Base-by-base conservation (phyloP, 2,113 vertebrate genomes). In the Oncorhynchus keta region DNA sequence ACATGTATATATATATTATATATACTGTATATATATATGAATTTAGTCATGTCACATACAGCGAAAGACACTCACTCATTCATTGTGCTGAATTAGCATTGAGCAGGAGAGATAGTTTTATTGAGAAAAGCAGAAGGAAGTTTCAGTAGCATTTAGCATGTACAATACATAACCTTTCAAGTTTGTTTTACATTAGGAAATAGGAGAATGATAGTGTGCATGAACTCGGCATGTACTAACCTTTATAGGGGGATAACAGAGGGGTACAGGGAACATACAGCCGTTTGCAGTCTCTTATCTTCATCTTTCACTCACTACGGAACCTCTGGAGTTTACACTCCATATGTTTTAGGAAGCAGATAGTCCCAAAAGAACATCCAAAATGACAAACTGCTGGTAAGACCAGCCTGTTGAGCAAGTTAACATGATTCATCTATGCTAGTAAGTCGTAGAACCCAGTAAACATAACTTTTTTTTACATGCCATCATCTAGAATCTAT, bases 161-260 rank as follows among this genome's bases (percentile, higher is more conserved):
- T 61, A 61, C 16, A 20, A 16, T 57, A 57, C 14, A 57, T 4
- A 14, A 57, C 55, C 55, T 20, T 20, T 57, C 18, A 20, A 57
- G 55, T 57, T 85, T 91, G 91, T 91, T 92, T 92, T 82, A 88
- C 87, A 92, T 92, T 90, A 92, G 77, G 78, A 78, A 83, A 85
- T 80, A 81, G 89, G 85, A 80, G 89, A 86, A 83, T 89, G 89
- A 90, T 85, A 92, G 86, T 90, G 80, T 83, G 90, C 89, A 87
- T 92, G 89, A 92, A 90, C 91, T 81, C 90, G 86, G 85, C 87
- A 89, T 86, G 88, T 86, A 89, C 87, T 88, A 92, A 92, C 89
- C 87, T 92, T 92, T 92, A 92, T 87, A 85, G 81, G 79, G 83
- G 86, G 88, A 86, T 77, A 83, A 87, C 79, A 91, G 86, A 84